Base-by-base conservation (phyloP, 1,140 invertebrate genomes). In the Bombus waltoni region DNA sequence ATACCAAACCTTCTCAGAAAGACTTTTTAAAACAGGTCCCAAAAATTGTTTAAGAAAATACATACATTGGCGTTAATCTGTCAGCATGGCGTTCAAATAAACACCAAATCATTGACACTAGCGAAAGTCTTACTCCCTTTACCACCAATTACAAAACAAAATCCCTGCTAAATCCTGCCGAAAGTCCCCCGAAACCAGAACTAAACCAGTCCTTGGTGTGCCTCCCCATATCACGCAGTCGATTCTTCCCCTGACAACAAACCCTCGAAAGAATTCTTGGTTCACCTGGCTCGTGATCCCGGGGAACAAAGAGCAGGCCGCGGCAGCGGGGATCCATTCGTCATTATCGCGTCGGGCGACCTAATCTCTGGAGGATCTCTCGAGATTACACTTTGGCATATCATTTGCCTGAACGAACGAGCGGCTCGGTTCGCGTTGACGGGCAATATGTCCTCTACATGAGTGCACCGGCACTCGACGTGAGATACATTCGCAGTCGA, bases 391-490 rank as follows among this genome's bases (percentile, higher is more conserved):
- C 85, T 93, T 94, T 94, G 94, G 94, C 94, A 95, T 95, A 95
- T 95, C 91, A 95, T 95, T 94, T 95, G 93, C 88, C 93, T 91
- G 93, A 94, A 95, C 91, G 94, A 95, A 95, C 93, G 94, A 95
- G 93, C 93, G 86, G 88, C 87, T 93, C 88, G 87, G 89, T 74
- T 81, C 91, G 92, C 92, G 94, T 94, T 95, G 94, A 95, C 94
- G 93, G 93, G 94, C 93, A 93, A 95, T 95, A 94, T 94, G 94
- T 95, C 94, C 80, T 92, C 92, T 92, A 94, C 94, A 93, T 93
- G 93, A 94, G 93, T 94, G 94, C 93, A 92, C 89, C 89, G 90
- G 88, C 89, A 81, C 91, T 89, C 89, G 90, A 90, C 89, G 90
- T 88, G 93, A 92, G 92, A 93, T 88, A 90, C 88, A 91, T 91